Evolutionary conservation across 2,113 vertebrate species (phyloP).

Genomic region (Mixornis gularis): DNA sequence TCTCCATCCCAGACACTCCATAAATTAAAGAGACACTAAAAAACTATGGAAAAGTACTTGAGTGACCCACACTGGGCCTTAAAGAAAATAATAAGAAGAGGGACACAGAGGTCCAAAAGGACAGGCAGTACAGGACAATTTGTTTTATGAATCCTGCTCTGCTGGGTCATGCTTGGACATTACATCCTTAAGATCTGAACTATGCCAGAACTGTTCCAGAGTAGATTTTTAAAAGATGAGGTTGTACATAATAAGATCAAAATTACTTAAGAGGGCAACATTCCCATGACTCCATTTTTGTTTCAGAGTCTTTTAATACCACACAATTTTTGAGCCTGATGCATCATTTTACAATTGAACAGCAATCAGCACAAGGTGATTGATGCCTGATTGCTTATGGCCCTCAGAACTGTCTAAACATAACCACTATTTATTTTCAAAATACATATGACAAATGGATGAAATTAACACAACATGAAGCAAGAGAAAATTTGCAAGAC

Average conservation of each 20-base stretch:
- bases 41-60: background rate
- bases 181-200: background rate
- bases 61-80: background rate
- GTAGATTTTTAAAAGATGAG: background rate
- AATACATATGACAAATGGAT: background rate
- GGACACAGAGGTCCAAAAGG: background rate
- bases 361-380: background rate
- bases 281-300: background rate
- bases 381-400: background rate
- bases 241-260: background rate
- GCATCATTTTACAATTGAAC: rapidly evolving
- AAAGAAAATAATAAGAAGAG: background rate
- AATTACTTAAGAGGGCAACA: background rate
- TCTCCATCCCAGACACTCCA: background rate
- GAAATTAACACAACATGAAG: background rate
- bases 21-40: background rate
- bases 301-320: background rate
- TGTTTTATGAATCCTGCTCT: background rate
- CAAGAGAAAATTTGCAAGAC: background rate
- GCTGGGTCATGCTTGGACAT: background rate
- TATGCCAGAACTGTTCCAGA: background rate
- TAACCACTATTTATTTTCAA: background rate
- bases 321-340: background rate
- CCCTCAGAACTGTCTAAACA: background rate
- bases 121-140: background rate